Evolutionary conservation across 2,888 invertebrate species (phyloP), one percentile per base, ranked within the genome.

Genomic region (Drosophila phalerata): DNA sequence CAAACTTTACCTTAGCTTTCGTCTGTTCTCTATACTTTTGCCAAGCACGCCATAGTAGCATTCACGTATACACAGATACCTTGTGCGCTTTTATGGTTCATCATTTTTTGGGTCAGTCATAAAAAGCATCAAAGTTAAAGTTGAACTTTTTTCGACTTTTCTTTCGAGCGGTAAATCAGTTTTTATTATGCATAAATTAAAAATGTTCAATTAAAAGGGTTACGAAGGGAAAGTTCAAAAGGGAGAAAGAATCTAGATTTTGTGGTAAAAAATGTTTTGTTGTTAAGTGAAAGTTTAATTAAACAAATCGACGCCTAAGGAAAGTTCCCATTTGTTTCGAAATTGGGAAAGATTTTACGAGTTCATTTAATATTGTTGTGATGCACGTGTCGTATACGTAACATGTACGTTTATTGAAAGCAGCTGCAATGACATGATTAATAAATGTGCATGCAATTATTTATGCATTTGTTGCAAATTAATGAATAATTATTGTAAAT

Each of bases 171-270:
- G 70, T 84, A 83, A 84, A 84, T 84, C 83, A 73, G 81, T 80
- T 83, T 88, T 85, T 84, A 84, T 86, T 85, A 75, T 88, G 86
- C 88, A 84, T 84, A 84, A 88, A 88, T 84, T 84, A 88, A 84
- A 83, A 84, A 83, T 80, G 77, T 83, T 74, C 84, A 84, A 84
- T 84, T 84, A 88, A 82, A 85, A 83, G 71, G 66, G 78, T 49
- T 60, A 63, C 60, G 34, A 15, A 51, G 34, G 15, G 17, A 8
- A 25, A 30, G 22, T 38, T 22, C 13, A 47, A 47, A 58, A 5
- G 43, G 9, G 22, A 17, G 19, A 19, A n/a, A 32, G 62, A 37
- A 13, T 17, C 6, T 19, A 25, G 17, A 25, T 30, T 47, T 34
- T 32, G 55, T 22, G 40, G 47, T 9, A 30, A 15, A 47, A 28